phyloP scores from a whole-genome alignment of 2,113 vertebrate genomes.

The Hippopotamus amphibius region DNA sequence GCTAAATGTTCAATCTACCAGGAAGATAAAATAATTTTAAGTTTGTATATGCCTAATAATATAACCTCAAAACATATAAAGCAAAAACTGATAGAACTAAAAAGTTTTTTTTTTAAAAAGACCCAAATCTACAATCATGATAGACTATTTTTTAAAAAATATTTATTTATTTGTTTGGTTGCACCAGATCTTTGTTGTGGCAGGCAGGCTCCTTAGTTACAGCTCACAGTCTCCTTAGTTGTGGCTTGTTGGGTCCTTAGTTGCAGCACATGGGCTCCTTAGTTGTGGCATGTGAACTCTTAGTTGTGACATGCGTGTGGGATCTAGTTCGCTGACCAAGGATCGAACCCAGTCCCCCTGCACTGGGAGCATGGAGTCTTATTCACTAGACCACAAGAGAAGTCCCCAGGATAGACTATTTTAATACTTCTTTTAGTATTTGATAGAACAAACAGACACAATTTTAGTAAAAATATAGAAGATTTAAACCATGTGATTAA shows the following conservation, averaged over 20 bases:
- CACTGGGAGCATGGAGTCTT: too few species aligned
- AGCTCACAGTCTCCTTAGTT: too few species aligned
- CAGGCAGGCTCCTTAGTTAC: too few species aligned
- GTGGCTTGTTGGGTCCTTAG: too few species aligned
- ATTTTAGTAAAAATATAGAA: constrained; percentile 28
- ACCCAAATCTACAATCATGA: background rate
- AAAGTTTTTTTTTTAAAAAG: background rate
- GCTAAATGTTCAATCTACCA: background rate
- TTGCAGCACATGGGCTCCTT: too few species aligned
- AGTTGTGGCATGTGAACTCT: too few species aligned
- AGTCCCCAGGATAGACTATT: background rate
- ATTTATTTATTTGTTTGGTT: too few species aligned
- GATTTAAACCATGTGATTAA: background rate
- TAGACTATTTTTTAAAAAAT: background rate
- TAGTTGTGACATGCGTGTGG: too few species aligned
- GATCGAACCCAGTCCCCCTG: too few species aligned
- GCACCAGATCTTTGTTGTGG: too few species aligned
- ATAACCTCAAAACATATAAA: constrained; percentile 9
- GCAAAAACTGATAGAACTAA: background rate
- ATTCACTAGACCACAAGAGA: too few species aligned
- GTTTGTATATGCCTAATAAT: background rate
- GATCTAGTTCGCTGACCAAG: too few species aligned
- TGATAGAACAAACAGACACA: background rate
- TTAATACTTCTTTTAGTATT: background rate
- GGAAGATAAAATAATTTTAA: background rate